A percentile compares a stretch with the other conserved stretches of the same genome.
These are phyloP conservation scores for Eulemur macaco DNA, from an alignment of 2,113 vertebrate species.

Conservation along the genomic window DNA sequence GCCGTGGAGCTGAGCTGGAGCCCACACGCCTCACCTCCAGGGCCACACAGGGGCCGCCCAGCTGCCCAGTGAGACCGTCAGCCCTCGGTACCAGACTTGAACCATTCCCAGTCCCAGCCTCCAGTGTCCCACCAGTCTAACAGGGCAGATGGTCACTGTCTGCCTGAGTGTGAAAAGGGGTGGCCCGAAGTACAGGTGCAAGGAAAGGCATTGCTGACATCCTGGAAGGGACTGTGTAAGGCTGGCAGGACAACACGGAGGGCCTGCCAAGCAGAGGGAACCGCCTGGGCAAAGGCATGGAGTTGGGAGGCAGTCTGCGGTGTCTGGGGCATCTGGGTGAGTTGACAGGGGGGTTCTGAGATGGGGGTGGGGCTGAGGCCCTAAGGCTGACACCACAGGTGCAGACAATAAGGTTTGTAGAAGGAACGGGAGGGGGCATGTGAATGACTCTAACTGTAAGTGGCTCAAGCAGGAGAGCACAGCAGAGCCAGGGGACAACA, in stretches of 20 bases:
- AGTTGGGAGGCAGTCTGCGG: not conserved
- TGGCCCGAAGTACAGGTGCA: not conserved
- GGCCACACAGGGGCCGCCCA: not conserved
- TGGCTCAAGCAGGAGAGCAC: not conserved
- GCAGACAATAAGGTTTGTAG: not conserved
- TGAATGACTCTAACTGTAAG: not conserved
- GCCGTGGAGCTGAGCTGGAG: not conserved
- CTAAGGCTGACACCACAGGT: fast-evolving
- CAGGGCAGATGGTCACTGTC: not conserved
- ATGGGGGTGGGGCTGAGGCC: fast-evolving
- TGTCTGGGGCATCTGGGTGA: not conserved
- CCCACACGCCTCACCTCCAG: not conserved
- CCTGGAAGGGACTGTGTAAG: not conserved
- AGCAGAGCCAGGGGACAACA: not conserved
- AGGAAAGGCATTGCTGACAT: fast-evolving
- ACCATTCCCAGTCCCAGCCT: not conserved
- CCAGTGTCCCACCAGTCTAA: not conserved
- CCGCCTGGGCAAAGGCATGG: not conserved
- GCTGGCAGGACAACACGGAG: not conserved
- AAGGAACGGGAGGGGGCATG: not conserved
- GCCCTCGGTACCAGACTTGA: not conserved
- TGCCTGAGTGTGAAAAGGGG: not conserved
- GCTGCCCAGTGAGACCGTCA: not conserved
- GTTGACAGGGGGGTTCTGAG: not conserved
- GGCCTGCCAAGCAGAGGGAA: not conserved